A percentile compares a stretch with the other conserved stretches of the same genome.
These are phyloP conservation scores for Pectinophora gossypiella DNA, from an alignment of 1,140 invertebrate species.

Conservation along the genomic window DNA sequence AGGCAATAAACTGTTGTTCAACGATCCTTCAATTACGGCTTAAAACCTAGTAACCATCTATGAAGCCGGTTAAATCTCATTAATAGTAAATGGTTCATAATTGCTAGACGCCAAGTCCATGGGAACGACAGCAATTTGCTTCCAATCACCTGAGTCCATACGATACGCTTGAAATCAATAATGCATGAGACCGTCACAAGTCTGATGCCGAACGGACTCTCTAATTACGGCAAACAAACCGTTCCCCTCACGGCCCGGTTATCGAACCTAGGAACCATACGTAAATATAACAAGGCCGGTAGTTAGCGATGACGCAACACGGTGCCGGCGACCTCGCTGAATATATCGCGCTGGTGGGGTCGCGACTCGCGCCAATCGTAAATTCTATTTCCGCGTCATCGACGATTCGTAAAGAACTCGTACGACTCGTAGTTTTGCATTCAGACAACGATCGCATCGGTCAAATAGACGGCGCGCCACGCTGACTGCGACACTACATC, in stretches of 20 bases:
- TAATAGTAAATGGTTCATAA: background rate
- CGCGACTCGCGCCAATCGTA: conserved; percentile 46
- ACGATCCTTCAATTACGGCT: background rate
- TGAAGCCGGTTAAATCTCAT: background rate
- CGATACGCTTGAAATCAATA: conserved; percentile 43
- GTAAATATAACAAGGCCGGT: conserved; percentile 49
- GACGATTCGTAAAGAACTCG: conserved; percentile 37
- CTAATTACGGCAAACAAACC: conserved; percentile 52
- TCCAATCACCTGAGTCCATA: conserved; percentile 32
- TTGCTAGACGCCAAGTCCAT: conserved; percentile 19
- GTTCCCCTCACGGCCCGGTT: conserved; percentile 49
- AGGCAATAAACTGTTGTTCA: too few species aligned
- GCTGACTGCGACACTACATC: conserved; percentile 35
- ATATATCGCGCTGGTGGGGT: conserved; percentile 39
- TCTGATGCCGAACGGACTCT: conserved; percentile 36
- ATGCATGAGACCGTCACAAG: conserved; percentile 47
- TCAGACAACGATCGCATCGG: conserved; percentile 27
- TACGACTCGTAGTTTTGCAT: conserved; percentile 33
- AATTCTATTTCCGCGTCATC: conserved; percentile 61
- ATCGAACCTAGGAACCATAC: conserved; percentile 50
- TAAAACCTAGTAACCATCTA: background rate
- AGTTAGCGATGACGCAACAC: conserved; percentile 46
- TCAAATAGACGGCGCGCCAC: conserved; percentile 31
- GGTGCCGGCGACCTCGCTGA: conserved; percentile 43
- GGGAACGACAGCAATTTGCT: conserved; percentile 55